These are phyloP conservation scores for Ammodytes marinus DNA, from an alignment of 2,113 vertebrate species.

Conservation along the genomic window DNA sequence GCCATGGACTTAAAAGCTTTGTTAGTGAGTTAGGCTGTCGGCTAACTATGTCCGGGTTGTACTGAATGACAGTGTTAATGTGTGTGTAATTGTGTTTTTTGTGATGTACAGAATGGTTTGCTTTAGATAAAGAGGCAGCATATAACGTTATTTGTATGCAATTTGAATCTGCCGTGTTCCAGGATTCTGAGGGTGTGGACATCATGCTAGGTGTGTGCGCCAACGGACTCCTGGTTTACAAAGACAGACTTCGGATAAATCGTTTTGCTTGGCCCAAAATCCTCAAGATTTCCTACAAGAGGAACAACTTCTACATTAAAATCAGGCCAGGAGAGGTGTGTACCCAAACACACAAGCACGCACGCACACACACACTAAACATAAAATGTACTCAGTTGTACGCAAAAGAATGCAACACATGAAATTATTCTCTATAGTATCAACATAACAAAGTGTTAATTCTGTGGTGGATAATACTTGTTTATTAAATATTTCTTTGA, in stretches of 20 bases:
- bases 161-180: background rate
- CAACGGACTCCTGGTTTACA: constrained; percentile 97
- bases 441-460: background rate
- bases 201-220: constrained; percentile 98
- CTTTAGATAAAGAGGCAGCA: constrained; percentile 23
- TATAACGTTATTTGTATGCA: background rate
- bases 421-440: background rate
- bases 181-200: constrained; percentile 99
- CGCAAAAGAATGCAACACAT: background rate
- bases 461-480: background rate
- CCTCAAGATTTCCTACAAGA: constrained; percentile 98
- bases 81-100: constrained; percentile 60
- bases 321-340: constrained; percentile 97
- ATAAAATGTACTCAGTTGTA: background rate
- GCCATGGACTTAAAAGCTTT: constrained; percentile 78
- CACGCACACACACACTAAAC: background rate
- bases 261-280: constrained; percentile 99
- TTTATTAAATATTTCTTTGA: constrained; percentile 60
- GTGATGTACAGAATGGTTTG: constrained; percentile 10
- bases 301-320: constrained; percentile 99
- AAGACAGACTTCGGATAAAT: constrained; percentile 97
- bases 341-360: background rate
- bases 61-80: constrained; percentile 4
- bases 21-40: constrained; percentile 53
- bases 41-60: constrained; percentile 53